Base-by-base conservation (phyloP, 2,113 vertebrate genomes). In the Pungitius pungitius region DNA sequence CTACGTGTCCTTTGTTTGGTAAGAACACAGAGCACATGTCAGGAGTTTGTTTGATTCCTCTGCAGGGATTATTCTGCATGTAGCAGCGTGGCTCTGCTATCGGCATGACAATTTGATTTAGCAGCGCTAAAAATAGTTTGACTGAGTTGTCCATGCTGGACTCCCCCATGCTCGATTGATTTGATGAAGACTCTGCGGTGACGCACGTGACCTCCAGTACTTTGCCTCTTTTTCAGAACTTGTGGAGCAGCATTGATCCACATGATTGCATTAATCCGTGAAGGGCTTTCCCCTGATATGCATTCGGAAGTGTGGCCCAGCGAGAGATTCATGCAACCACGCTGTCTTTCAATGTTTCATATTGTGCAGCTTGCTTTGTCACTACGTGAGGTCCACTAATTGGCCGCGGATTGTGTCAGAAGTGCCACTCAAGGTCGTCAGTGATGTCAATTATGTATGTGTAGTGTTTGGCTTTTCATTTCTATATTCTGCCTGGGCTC, bases 201-300 rank as follows among this genome's bases (percentile, higher is more conserved):
- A 64, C 69, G 47, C 64, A 54, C 3, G 11, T 60, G 65, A 76
- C 67, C 54, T 2, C 35, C 82, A 82, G 24, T 20, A 49, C 43
- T 76, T 51, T 37, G 42, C 72, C 74, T 78, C 61, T 45, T 70
- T 82, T 51, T 54, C 81, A 67, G 55, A 60, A 87, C 75, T 67
- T 87, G 77, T 85, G 88, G 71, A 80, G 43, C 54, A 64, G 45
- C 59, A 58, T 69, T 71, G 74, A 87, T 80, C 64, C 65, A 42
- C 66, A 47, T 69, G 71, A 69, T 83, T 57, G 27, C 60, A 67
- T 80, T 75, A 69, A 68, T 69, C 65, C 72, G 60, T 72, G 45
- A 73, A 62, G 68, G 59, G 49, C 56, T 64, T n/a, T 65, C 57
- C 20, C 64, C 43, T 35, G 10, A 75, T 64, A 24, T 24, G 47